phyloP scores from a whole-genome alignment of 2,113 vertebrate genomes.

The Catagonus wagneri region DNA sequence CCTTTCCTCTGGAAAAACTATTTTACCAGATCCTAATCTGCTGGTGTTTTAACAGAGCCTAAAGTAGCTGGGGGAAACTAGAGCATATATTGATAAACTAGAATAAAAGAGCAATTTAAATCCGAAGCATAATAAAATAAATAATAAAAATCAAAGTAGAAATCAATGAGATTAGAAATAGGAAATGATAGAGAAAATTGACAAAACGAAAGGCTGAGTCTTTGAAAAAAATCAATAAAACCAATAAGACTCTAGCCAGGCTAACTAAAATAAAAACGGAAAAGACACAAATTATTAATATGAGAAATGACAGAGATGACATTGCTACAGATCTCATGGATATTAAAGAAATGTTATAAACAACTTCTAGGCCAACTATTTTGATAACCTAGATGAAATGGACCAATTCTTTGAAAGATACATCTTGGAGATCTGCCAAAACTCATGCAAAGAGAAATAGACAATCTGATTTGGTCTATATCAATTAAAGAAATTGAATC shows the following conservation, averaged over 20 bases:
- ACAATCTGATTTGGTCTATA: background rate
- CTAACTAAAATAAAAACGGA: background rate
- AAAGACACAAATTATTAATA: background rate
- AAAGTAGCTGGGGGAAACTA: background rate
- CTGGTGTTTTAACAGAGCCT: background rate
- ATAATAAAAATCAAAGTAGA: background rate
- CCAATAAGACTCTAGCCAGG: background rate
- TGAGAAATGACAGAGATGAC: background rate
- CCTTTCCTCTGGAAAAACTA: background rate
- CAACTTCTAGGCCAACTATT: background rate
- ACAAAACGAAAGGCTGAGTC: background rate
- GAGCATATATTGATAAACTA: background rate
- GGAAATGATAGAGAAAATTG: background rate
- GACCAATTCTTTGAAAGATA: background rate
- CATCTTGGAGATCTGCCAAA: background rate
- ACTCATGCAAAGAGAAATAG: background rate
- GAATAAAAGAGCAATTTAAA: background rate
- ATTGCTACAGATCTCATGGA: background rate
- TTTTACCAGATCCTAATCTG: background rate
- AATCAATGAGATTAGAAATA: constrained; percentile 5
- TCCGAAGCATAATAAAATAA: background rate
- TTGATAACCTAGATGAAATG: background rate
- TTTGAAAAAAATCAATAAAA: background rate
- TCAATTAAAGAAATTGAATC: background rate
- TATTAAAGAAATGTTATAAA: background rate